Base-by-base conservation (phyloP, 2,797 vertebrate species). In the Brachymystax lenok region DNA sequence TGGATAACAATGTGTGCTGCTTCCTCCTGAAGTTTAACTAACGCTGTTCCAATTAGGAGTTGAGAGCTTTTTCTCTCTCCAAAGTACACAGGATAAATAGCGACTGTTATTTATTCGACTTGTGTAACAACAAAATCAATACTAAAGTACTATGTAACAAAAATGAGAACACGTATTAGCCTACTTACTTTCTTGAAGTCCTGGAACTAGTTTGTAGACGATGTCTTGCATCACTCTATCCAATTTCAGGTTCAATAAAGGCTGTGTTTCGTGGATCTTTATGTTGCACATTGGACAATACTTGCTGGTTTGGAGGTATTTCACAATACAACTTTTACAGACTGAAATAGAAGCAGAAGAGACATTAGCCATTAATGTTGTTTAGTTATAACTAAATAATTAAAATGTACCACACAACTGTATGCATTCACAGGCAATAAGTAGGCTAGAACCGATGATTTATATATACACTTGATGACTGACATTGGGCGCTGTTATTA, bases 281-380 rank as follows among this genome's bases (percentile, higher is more conserved):
- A 98, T 98, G 95, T 98, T 99, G 92, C 98, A 99, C 96, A 99
- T 97, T n/a, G 97, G 98, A 91, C 98, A 99, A 79, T 99, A 99
- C 87, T 99, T 99, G 95, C 97, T 99, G 69, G 98, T 99, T 90
- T 99, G 98, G 66, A 99, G 94, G 89, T 98, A 99, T 89, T 99
- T 99, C 76, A 99, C 97, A 2, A 99, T 99, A 85, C 97, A 99
- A 87, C 97, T 99, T 90, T 99, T 99, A 89, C 98, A 99, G 82
- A 99, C 98, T 99, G 90, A 27, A n/a, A 54, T 10, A 66, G 21
- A 69, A 72, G 54, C 1, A 76, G 3, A 79, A 21, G 0, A 27
- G 3, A 28, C 19, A 51, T 16, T 50, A 35, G 14, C 6, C 61
- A 24, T 61, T 59, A 40, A 69, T 17, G 7, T 10, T 5, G 10